A percentile compares a stretch with the other conserved stretches of the same genome.
phyloP scores from a whole-genome alignment of 1,140 invertebrate genomes.

The Drosophila ercepeae region DNA sequence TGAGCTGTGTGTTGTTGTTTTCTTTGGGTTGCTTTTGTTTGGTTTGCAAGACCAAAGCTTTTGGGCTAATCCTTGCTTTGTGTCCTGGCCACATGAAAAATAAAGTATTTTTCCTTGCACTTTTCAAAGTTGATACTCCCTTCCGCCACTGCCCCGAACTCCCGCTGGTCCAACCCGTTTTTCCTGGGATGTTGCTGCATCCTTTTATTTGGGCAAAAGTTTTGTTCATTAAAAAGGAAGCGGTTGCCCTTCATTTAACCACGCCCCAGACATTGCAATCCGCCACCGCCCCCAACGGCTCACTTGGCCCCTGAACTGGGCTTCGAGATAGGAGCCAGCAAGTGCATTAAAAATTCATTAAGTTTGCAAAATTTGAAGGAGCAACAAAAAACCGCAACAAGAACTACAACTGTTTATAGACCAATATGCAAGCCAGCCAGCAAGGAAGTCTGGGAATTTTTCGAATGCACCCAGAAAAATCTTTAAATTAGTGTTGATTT shows the following conservation, averaged over 20 bases:
- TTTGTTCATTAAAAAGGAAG: slow-evolving; percentile 83
- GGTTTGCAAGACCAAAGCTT: slow-evolving; percentile 47
- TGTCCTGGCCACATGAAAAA: slow-evolving; percentile 74
- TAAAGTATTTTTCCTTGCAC: slow-evolving; percentile 82
- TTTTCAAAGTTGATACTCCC: slow-evolving; percentile 61
- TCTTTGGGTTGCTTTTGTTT: slow-evolving; percentile 48
- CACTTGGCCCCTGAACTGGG: slow-evolving; percentile 34
- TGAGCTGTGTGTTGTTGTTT: slow-evolving; percentile 18
- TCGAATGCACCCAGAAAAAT: slow-evolving; percentile 14
- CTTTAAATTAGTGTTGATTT: too few species aligned
- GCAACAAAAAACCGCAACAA: slow-evolving; percentile 71
- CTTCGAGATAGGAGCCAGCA: slow-evolving; percentile 31
- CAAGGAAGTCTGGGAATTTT: slow-evolving; percentile 70
- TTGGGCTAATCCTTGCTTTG: slow-evolving; percentile 77
- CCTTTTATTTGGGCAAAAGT: slow-evolving; percentile 68
- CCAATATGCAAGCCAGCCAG: slow-evolving; percentile 62
- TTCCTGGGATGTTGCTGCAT: slow-evolving; percentile 14
- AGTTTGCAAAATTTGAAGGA: slow-evolving; percentile 81
- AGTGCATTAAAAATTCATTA: slow-evolving; percentile 84
- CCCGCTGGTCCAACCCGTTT: neutral
- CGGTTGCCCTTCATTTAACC: slow-evolving; percentile 76
- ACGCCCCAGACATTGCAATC: slow-evolving; percentile 75
- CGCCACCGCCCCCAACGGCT: slow-evolving; percentile 20
- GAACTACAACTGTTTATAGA: slow-evolving; percentile 81
- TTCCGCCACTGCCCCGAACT: too few species aligned